Evolutionary conservation across 2,888 invertebrate species (phyloP), one percentile per base, ranked within the genome.

Genomic region (Ferrisia virgata): DNA sequence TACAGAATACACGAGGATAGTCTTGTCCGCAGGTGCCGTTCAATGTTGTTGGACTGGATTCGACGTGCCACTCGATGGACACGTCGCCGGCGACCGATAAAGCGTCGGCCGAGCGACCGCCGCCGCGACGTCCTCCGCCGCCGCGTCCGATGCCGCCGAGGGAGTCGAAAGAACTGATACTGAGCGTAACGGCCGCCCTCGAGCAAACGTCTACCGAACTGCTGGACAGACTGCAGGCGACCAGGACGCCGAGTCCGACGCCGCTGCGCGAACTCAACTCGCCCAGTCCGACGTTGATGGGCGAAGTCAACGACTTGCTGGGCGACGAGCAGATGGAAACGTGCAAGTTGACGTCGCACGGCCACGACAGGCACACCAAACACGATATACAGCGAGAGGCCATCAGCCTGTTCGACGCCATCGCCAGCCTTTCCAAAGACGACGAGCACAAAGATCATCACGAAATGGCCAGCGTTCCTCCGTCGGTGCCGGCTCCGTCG

Each of bases 171-270:
- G 95, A 95, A 87, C 90, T 96, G 28, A 93, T 96, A 79, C 91
- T 94, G 86, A 94, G 94, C 40, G 96, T 96, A 0, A 95, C 96
- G 47, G 96, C 95, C 1, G 95, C 95, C 84, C 92, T 96, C 93
- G 95, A 96, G 87, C 94, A 95, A 80, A 94, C 95, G 0, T 96
- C 96, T 87, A 93, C 94, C 3, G 94, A 95, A 87, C 89, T 96
- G 82, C 89, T 96, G 84, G 95, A 95, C 86, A 92, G 95, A 85
- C 92, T 96, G 85, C 94, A 95, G 82, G 94, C 93, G 5, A 96
- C 95, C 0, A 92, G 96, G 86, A 95, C 95, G 0, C 96, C 96
- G 0, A 96, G 95, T 88, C 96, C 96, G 0, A 94, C 95, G 0
- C 93, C 95, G 11, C 94, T 94, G 90, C 90, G 94, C 64, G 94